Base-by-base conservation (phyloP, 1,140 invertebrate species). In the Diplogasteroides magnus region DNA sequence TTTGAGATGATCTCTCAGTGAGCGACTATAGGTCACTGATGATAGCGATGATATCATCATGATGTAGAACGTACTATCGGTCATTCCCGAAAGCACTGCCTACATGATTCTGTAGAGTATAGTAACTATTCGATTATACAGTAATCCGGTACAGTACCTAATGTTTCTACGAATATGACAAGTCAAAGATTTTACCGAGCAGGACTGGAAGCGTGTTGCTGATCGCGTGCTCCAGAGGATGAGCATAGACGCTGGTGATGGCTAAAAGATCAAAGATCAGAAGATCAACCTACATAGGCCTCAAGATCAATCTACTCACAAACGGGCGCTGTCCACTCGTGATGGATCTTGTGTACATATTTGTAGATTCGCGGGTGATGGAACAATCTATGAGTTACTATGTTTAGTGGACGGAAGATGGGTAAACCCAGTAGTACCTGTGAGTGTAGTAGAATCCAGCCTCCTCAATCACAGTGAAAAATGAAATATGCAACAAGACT, bases 381-480 rank as follows among this genome's bases (percentile, higher is more conserved):
- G 27, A 63, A 60, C 14, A 62, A 89, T 89, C 70, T 58, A 67
- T 27, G 28, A 62, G 26, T 26, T n/a, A 23, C 57, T 23, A 23
- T 3, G 27, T 6, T 6, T 26, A 11, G 23, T 57, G 19, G n/a
- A 28, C 31, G 26, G 26, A 23, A 1, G 56, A 37, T 55, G 2
- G 23, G 25, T 31, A 65, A 31, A 1, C n/a, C 2, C 1, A 3
- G 13, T 2, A 25, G 0, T 14, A 67, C 65, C 90, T 88, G 83
- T 93, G 91, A 2, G 89, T 90, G 82, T 93, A 93, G 83, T 93
- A 93, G 83, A 94, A 93, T 71, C 87, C 88, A 74, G 91, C 86
- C 84, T 93, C 91, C 83, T 93, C 91, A 71, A 90, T 87, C 26
- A 93, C 19, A 48, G 37, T 11, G 37, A 48, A 48, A 48, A 19